Conservation (phyloP, 2,888 invertebrate genomes). For the Eupeodes luniger region DNA sequence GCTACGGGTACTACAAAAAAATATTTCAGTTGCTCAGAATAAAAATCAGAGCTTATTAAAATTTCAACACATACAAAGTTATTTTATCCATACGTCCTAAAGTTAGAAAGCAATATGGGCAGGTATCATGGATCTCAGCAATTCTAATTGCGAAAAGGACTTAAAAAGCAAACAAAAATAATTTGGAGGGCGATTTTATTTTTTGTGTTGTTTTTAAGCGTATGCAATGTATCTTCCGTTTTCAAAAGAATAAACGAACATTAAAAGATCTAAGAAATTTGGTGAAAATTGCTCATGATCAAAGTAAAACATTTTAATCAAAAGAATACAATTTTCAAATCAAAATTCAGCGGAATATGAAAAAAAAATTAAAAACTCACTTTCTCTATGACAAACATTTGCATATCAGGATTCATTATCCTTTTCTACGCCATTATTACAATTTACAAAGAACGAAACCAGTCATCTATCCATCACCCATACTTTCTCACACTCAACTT, state of each 20-base stretch:
- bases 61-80: no score
- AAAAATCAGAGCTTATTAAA: no score
- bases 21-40: no score
- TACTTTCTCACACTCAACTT: constrained; percentile 47
- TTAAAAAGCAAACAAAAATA: no score
- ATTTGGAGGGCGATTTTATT: background rate
- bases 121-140: no score
- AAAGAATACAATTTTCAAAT: constrained; percentile 45
- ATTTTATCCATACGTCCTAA: no score
- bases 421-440: constrained; percentile 35
- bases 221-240: background rate
- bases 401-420: constrained; percentile 55
- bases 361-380: constrained; percentile 1
- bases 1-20: no score
- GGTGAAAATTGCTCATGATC: constrained; percentile 36
- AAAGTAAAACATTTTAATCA: constrained; percentile 59
- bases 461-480: constrained; percentile 44
- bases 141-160: no score
- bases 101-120: no score
- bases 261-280: constrained; percentile 27
- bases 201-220: background rate
- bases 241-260: constrained; percentile 22
- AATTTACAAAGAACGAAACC: constrained; percentile 10
- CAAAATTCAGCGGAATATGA: background rate
- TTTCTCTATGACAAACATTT: constrained; percentile 12